A percentile compares a stretch with the other conserved stretches of the same genome.
Conservation (phyloP, 2,888 invertebrate species). For the Stenotaenia linearis region DNA sequence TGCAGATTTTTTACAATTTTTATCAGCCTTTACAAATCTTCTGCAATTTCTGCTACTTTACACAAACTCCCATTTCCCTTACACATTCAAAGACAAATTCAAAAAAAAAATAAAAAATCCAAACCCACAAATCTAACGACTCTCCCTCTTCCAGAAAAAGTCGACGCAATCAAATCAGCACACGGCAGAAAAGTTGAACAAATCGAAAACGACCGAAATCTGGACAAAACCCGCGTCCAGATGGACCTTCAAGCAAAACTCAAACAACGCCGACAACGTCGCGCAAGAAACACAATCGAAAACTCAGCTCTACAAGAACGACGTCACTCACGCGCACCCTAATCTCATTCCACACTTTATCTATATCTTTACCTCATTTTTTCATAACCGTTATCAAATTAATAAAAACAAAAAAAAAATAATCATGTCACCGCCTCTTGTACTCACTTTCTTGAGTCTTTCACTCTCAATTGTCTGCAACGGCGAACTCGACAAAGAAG, state of each 20-base stretch:
- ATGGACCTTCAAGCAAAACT: constrained; percentile 48
- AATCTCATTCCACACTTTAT: neutral
- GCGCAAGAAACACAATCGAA: constrained; percentile 37
- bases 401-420: neutral
- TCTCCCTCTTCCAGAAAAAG: neutral
- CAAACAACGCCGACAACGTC: constrained; percentile 41
- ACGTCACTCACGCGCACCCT: neutral
- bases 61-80: too few species aligned
- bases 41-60: too few species aligned
- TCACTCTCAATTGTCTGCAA: neutral
- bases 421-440: neutral
- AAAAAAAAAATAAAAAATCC: too few species aligned
- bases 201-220: constrained; percentile 44
- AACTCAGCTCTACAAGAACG: neutral
- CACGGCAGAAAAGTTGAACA: constrained; percentile 46
- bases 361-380: neutral
- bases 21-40: too few species aligned
- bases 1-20: too few species aligned
- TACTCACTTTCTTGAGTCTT: neutral
- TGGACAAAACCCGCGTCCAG: constrained; percentile 47
- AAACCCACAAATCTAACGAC: too few species aligned
- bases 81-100: too few species aligned
- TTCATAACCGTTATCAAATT: neutral
- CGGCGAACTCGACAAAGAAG: neutral
- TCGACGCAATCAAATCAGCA: constrained; percentile 26